Evolutionary conservation across 2,888 invertebrate species (phyloP), one percentile per base, ranked within the genome.

Genomic region (Mesorhabditis belari): DNA sequence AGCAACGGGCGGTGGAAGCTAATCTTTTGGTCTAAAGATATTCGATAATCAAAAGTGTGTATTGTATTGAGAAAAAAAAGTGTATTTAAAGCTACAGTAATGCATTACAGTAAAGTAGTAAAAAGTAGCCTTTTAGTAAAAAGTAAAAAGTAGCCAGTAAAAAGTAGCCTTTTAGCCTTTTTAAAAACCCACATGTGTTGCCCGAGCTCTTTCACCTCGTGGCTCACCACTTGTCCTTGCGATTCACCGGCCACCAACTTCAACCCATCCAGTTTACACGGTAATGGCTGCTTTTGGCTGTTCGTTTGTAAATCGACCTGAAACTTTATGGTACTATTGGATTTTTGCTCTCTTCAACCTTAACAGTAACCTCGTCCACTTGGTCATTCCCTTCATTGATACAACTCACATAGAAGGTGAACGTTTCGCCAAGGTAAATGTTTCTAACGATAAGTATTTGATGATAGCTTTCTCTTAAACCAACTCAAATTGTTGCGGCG

Each of bases 131-230:
- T n/a, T n/a, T n/a, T n/a, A n/a, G n/a, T n/a, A n/a, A n/a, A n/a
- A n/a, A n/a, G n/a, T n/a, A n/a, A n/a, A n/a, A n/a, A n/a, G n/a
- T n/a, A n/a, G n/a, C n/a, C n/a, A n/a, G n/a, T n/a, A n/a, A n/a
- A n/a, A n/a, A n/a, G n/a, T n/a, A n/a, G n/a, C n/a, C n/a, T n/a
- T n/a, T n/a, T n/a, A n/a, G n/a, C n/a, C n/a, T n/a, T n/a, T n/a
- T n/a, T n/a, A n/a, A n/a, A 35, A 35, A 35, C 86, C 83, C 84
- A 91, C 90, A 96, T 94, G 81, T 98, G 96, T 53, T 92, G 91
- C 50, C 96, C 96, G 73, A 93, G 88, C 85, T 98, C 96, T 83
- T 95, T 96, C n/a, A 98, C 94, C 86, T 98, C 96, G 84, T 98
- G 94, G 80, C 92, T 90, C 79, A 96, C 92, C 35, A 96, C 91